Conservation (phyloP, 2,888 invertebrate genomes). For the Itoplectis maculator region DNA sequence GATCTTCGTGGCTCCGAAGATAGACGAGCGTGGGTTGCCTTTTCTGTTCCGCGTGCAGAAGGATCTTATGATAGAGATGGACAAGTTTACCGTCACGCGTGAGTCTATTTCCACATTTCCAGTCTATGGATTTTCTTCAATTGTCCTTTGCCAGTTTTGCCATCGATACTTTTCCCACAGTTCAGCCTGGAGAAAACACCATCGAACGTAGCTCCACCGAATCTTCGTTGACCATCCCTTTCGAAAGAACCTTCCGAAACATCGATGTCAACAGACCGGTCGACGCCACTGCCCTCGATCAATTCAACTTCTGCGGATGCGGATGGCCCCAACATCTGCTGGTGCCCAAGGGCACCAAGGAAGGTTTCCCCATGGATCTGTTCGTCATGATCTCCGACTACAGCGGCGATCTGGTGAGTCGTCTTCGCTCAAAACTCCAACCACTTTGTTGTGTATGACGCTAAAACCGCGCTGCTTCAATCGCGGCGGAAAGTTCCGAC, state of each 20-base stretch:
- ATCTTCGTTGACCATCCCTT: slow-evolving; percentile 94
- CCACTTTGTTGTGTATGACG: neutral
- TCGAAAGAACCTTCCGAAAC: slow-evolving; percentile 92
- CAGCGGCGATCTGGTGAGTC: slow-evolving; percentile 87
- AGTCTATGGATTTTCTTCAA: neutral
- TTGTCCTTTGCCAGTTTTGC: slow-evolving; percentile 1
- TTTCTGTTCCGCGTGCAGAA: slow-evolving; percentile 88
- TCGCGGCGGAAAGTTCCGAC: neutral
- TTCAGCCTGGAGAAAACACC: slow-evolving; percentile 89
- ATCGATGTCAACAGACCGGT: slow-evolving; percentile 88
- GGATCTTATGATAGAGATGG: slow-evolving; percentile 89
- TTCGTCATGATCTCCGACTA: slow-evolving; percentile 93
- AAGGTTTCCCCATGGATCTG: slow-evolving; percentile 89
- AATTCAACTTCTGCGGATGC: slow-evolving; percentile 94
- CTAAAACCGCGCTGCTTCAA: neutral
- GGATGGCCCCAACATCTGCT: slow-evolving; percentile 95
- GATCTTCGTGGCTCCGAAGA: slow-evolving; percentile 89
- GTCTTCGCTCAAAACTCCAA: neutral
- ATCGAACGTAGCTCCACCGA: slow-evolving; percentile 89
- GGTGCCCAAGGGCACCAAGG: slow-evolving; percentile 89
- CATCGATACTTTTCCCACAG: slow-evolving; percentile 82
- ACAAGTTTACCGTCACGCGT: slow-evolving; percentile 89
- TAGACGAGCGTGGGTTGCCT: slow-evolving; percentile 88
- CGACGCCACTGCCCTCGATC: slow-evolving; percentile 85
- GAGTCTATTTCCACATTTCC: slow-evolving; percentile 81